These are phyloP conservation scores for Griposia aprilina DNA, from an alignment of 2,888 invertebrate genomes.

Conservation along the genomic window DNA sequence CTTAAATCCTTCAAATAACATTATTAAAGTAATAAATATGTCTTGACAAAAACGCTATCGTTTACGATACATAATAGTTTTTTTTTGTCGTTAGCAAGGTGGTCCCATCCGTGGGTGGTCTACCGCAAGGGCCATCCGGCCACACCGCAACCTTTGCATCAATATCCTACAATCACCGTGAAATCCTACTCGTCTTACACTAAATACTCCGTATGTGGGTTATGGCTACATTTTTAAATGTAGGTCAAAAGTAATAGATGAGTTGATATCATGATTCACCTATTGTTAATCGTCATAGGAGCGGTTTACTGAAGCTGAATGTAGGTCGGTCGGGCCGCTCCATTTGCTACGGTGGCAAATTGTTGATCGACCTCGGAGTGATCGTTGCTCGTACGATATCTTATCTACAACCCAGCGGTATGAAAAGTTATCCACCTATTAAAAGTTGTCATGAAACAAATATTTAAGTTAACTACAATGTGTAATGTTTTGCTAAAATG, in stretches of 20 bases:
- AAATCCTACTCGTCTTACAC: conserved; percentile 64
- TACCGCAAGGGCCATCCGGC: conserved; percentile 74
- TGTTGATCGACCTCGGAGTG: conserved; percentile 87
- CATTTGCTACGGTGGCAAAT: conserved; percentile 88
- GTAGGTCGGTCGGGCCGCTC: conserved; percentile 89
- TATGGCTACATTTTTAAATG: conserved; percentile 71
- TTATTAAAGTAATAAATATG: conserved; percentile 50
- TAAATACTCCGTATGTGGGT: conserved; percentile 63
- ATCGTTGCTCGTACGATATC: conserved; percentile 83
- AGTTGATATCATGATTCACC: conserved; percentile 83
- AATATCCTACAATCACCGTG: conserved; percentile 67
- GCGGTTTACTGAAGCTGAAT: conserved; percentile 84
- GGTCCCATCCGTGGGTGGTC: conserved; percentile 82
- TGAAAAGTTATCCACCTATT: conserved; percentile 69
- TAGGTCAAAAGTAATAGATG: conserved; percentile 78
- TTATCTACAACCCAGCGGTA: conserved; percentile 78
- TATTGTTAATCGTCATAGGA: conserved; percentile 87
- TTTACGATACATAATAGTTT: conserved; percentile 74
- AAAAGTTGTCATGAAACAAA: conserved; percentile 59
- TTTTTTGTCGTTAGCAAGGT: conserved; percentile 74
- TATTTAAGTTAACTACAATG: conserved; percentile 49
- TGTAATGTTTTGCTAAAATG: conserved; percentile 40
- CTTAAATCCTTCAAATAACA: conserved; percentile 38
- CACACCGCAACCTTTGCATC: conserved; percentile 61
- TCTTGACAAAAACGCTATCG: conserved; percentile 72